Conservation (phyloP, 2,113 vertebrate species). For the Syngnathus scovelli region DNA sequence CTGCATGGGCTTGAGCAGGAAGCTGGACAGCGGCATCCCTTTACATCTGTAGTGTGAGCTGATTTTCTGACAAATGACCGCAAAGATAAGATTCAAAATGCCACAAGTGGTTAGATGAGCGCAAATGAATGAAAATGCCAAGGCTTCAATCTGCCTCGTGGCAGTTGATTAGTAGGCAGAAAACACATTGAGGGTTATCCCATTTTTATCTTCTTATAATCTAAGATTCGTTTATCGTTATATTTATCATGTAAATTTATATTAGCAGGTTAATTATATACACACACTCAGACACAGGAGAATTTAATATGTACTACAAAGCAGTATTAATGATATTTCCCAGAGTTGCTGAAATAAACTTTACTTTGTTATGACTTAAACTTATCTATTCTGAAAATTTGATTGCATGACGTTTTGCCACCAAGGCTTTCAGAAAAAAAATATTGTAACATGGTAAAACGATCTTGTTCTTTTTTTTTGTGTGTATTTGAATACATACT, state of each 20-base stretch:
- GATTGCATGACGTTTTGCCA: neutral
- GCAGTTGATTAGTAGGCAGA: too few relatives aligned
- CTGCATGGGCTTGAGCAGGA: conserved; percentile 97
- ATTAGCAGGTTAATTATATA: too few relatives aligned
- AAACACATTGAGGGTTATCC: too few relatives aligned
- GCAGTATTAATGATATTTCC: neutral
- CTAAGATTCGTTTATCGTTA: too few relatives aligned
- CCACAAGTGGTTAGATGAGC: neutral
- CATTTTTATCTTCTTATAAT: too few relatives aligned
- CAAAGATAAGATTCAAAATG: neutral
- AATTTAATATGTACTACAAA: neutral
- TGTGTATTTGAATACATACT: conserved; percentile 50
- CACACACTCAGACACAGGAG: too few relatives aligned
- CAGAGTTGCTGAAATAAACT: neutral
- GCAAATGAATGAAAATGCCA: neutral
- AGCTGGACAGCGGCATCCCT: conserved; percentile 97
- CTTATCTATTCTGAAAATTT: neutral
- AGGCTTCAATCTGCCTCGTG: neutral
- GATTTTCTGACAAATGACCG: conserved; percentile 75
- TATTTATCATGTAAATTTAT: too few relatives aligned
- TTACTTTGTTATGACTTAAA: neutral
- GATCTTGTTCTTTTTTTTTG: neutral
- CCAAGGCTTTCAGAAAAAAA: neutral
- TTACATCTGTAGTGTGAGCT: conserved; percentile 90
- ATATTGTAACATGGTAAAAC: neutral